Percentiles rank a stretch among this genome's conserved stretches.
These are phyloP conservation scores for Chalcis sispes DNA, from an alignment of 2,888 invertebrate species.

Conservation along the genomic window DNA sequence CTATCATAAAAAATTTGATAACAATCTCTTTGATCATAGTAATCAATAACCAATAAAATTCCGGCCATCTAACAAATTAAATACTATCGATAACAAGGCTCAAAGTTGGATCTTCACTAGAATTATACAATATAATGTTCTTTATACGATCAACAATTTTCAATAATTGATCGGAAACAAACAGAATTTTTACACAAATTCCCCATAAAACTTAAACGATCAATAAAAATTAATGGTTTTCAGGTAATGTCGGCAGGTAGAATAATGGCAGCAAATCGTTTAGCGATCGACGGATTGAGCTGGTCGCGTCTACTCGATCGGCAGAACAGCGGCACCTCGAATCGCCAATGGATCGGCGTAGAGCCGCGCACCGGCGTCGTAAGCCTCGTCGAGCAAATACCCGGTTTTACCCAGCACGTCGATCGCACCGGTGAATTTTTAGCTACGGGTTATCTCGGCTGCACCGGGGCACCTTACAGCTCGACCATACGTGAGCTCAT, in stretches of 20 bases:
- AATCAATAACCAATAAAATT: too few species aligned
- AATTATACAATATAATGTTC: too few species aligned
- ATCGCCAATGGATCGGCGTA: slow-evolving; percentile 91
- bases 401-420: slow-evolving; percentile 80
- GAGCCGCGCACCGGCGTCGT: slow-evolving; percentile 79
- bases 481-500: slow-evolving; percentile 73
- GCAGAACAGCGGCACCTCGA: slow-evolving; percentile 88
- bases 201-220: too few species aligned
- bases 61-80: too few species aligned
- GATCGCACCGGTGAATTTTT: slow-evolving; percentile 83
- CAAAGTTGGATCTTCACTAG: too few species aligned
- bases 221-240: too few species aligned
- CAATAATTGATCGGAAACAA: too few species aligned
- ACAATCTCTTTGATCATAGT: too few species aligned
- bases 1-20: too few species aligned
- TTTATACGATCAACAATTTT: too few species aligned
- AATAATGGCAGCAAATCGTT: slow-evolving; percentile 88
- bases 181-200: too few species aligned
- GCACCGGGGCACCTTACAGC: slow-evolving; percentile 80
- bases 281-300: slow-evolving; percentile 83
- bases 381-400: slow-evolving; percentile 88
- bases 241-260: slow-evolving; percentile 86
- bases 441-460: slow-evolving; percentile 84
- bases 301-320: slow-evolving; percentile 85
- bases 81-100: too few species aligned